phyloP scores from a whole-genome alignment of 2,113 vertebrate species.

The Semnornis frantzii region DNA sequence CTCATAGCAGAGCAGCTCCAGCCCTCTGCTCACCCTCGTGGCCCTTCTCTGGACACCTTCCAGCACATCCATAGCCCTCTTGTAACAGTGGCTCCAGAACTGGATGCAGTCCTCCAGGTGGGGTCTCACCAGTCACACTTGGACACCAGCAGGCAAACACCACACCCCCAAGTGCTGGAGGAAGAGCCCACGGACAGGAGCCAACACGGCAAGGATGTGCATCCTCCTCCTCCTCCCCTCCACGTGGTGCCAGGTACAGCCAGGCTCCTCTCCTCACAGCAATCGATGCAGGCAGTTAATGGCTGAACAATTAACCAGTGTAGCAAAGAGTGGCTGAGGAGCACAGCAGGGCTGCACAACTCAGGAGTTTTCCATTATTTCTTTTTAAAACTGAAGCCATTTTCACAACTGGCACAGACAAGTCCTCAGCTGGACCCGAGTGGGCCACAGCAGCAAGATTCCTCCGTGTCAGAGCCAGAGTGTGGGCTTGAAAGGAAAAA shows the following conservation, averaged over 20 bases:
- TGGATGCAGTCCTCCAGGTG: too few species aligned
- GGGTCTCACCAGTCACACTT: not conserved
- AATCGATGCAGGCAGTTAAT: constrained; percentile 18
- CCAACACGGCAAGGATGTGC: not conserved
- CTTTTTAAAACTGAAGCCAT: not conserved
- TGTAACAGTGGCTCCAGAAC: too few species aligned
- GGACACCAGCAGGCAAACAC: not conserved
- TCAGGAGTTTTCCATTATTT: not conserved
- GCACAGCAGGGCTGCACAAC: not conserved
- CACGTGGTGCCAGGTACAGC: constrained; percentile 10
- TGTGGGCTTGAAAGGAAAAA: not conserved
- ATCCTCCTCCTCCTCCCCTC: not conserved
- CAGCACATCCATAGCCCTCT: too few species aligned
- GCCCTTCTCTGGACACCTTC: too few species aligned
- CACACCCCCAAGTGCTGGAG: not conserved
- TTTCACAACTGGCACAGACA: not conserved
- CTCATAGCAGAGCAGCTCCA: too few species aligned
- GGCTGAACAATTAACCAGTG: constrained; percentile 62
- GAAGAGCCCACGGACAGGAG: not conserved
- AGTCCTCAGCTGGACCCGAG: not conserved
- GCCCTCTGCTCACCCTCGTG: too few species aligned
- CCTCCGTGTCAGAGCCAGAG: accelerated
- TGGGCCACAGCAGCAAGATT: not conserved
- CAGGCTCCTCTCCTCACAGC: not conserved
- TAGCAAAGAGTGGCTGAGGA: not conserved